These are phyloP conservation scores for Dryoscopus gambensis DNA, from an alignment of 2,113 vertebrate species.

Conservation along the genomic window DNA sequence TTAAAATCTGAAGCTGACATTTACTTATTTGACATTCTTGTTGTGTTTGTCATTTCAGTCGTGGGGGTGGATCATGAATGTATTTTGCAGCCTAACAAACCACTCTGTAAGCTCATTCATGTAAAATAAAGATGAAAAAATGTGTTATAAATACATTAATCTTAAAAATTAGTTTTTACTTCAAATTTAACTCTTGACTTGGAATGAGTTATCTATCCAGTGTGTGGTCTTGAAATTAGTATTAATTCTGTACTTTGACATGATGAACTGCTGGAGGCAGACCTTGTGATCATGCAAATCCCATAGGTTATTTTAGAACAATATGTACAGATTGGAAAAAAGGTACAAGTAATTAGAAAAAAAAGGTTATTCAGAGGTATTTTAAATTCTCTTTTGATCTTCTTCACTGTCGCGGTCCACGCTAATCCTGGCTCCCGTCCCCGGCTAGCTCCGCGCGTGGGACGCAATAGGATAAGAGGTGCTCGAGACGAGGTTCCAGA, in stretches of 20 bases:
- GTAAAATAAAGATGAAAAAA: neutral
- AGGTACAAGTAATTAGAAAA: neutral
- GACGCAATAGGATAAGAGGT: too few relatives aligned
- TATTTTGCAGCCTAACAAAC: neutral
- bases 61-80: neutral
- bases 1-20: neutral
- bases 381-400: neutral
- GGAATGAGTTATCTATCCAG: neutral
- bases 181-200: neutral
- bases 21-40: neutral
- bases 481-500: too few relatives aligned
- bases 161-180: neutral
- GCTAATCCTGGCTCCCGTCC: too few relatives aligned
- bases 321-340: neutral
- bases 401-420: too few relatives aligned
- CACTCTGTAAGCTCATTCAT: neutral
- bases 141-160: neutral
- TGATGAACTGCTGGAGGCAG: neutral
- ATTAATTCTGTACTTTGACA: neutral
- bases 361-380: neutral
- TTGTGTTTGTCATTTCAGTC: neutral
- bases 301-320: neutral
- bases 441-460: too few relatives aligned
- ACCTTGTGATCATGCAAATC: neutral
- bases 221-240: neutral